Conservation (phyloP, 2,888 invertebrate genomes). For the Entomobrya proxima region DNA sequence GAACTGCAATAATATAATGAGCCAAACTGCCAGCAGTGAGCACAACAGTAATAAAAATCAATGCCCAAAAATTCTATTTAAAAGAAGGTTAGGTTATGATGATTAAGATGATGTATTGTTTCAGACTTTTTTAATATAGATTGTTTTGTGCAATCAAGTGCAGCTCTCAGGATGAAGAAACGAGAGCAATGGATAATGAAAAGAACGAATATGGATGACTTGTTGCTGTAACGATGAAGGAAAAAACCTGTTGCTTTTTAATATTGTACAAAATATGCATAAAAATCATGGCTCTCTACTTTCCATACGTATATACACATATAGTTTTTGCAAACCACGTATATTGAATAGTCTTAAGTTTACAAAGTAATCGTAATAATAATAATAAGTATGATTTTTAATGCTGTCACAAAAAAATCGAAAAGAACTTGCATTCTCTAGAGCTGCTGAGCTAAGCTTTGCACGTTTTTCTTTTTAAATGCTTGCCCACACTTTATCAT, state of each 20-base stretch:
- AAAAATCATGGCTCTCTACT: neutral
- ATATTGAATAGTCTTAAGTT: too few relatives aligned
- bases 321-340: too few relatives aligned
- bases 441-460: neutral
- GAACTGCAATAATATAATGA: neutral
- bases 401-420: too few relatives aligned
- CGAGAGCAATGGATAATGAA: neutral
- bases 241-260: constrained; percentile 43
- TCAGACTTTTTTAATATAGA: neutral
- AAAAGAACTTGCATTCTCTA: too few relatives aligned
- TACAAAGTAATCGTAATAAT: too few relatives aligned
- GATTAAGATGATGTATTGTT: neutral
- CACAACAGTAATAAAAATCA: neutral
- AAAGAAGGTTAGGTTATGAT: neutral
- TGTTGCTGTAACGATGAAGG: constrained; percentile 19
- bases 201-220: neutral
- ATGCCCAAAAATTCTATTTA: constrained; percentile 11
- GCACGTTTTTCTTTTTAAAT: constrained; percentile 12
- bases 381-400: too few relatives aligned
- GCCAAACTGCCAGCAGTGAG: neutral
- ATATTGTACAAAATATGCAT: neutral
- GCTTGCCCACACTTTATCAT: constrained; percentile 31
- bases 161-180: neutral
- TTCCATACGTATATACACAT: neutral
- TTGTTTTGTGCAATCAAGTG: neutral